These are phyloP conservation scores for Hippoglossus hippoglossus DNA, from an alignment of 2,797 vertebrate species.

Conservation along the genomic window DNA sequence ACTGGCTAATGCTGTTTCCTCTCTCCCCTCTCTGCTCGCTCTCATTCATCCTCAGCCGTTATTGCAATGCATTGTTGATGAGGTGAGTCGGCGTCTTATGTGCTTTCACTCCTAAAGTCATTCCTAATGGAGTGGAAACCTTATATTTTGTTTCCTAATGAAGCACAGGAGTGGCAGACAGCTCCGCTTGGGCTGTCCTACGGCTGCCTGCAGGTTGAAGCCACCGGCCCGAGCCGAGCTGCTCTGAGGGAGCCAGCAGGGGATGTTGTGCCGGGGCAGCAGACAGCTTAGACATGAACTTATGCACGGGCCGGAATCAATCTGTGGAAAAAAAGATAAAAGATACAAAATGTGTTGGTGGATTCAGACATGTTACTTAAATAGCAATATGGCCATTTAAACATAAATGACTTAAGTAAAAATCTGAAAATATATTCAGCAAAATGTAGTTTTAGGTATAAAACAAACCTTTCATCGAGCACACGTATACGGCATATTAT, in stretches of 20 bases:
- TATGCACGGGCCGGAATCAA: conserved; percentile 32
- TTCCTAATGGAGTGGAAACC: conserved; percentile 99
- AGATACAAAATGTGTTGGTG: not conserved
- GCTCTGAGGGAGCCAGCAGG: conserved; percentile 74
- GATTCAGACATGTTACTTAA: too few species aligned
- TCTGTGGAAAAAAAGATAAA: conserved; percentile 24
- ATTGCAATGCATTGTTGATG: conserved; percentile 99
- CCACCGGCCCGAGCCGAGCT: conserved; percentile 75
- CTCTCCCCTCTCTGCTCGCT: conserved; percentile 72
- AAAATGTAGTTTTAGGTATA: not conserved
- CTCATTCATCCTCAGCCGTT: conserved; percentile 95
- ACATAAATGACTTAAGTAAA: not conserved
- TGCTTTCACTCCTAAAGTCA: conserved; percentile 99
- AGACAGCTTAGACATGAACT: conserved; percentile 58
- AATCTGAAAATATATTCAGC: not conserved
- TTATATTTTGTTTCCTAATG: conserved; percentile 99
- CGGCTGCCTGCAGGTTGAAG: conserved; percentile 83
- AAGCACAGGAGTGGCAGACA: conserved; percentile 96
- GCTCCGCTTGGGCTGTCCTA: conserved; percentile 80
- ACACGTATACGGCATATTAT: not conserved
- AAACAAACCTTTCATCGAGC: not conserved
- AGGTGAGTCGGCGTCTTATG: conserved; percentile 99
- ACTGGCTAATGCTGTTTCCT: conserved; percentile 92
- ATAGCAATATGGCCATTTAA: not conserved
- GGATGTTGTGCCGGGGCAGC: conserved; percentile 60